Base-by-base conservation (phyloP, 2,113 vertebrate genomes). In the Platichthys flesus region DNA sequence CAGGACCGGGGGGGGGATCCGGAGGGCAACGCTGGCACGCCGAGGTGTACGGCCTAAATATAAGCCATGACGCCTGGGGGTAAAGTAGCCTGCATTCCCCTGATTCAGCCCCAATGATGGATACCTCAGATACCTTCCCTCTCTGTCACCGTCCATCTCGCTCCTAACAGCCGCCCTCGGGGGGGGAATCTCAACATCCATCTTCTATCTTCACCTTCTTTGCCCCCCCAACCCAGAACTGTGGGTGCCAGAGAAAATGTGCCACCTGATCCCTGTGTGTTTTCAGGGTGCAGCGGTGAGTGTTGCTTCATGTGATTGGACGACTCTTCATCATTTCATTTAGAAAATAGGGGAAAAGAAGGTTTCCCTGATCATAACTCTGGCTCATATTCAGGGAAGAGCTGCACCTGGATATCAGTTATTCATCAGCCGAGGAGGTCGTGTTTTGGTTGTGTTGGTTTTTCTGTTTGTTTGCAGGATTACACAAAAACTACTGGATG, bases 81-180 rank as follows among this genome's bases (percentile, higher is more conserved):
- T 85, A 81, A 81, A 85, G 88, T 86, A 26, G 72, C 79, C 74
- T 49, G 70, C 83, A 78, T 82, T 90, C 71, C 75, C 76, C 83
- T 80, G 85, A 87, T 89, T 89, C 84, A 89, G 85, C 85, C 85
- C 74, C 65, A 85, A 89, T 63, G 78, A 82, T 64, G 72, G 80
- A 90, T 84, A 71, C 85, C 67, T 85, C 13, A 62, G 72, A 89
- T 86, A 67, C 28, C 65, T 70, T 24, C 37, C 59, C 58, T 73
- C 76, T 7, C 59, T 56, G 79, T 87, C 83, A 79, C 24, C 9
- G 66, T 71, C 67, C 45, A 69, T 63, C 45, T 47, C 16, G 4
- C 54, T 74, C 49, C 35, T n/a, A 60, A 63, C 66, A 49, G 45
- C 62, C 23, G 28, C 16, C 10, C 49, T 72, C 23, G 26, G n/a